Conservation (phyloP, 2,888 invertebrate genomes). For the Nomada ruficornis region DNA sequence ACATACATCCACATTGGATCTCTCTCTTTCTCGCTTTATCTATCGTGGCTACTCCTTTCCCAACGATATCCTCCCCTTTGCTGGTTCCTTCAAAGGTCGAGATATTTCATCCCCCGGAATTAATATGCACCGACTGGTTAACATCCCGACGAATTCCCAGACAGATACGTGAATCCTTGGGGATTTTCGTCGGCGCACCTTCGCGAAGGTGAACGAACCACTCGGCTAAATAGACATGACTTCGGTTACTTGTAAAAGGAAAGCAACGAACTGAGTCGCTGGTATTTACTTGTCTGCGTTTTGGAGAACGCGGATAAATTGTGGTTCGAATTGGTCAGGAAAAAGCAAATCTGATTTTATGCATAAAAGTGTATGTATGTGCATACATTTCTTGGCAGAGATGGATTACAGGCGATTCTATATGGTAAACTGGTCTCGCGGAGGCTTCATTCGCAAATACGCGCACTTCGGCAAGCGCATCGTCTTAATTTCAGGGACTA, state of each 20-base stretch:
- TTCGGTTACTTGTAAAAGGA: constrained; percentile 41
- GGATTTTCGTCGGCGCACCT: constrained; percentile 65
- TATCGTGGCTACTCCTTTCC: constrained; percentile 5
- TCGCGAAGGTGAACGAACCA: constrained; percentile 59
- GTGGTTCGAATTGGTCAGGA: no score
- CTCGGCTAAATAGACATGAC: constrained; percentile 54
- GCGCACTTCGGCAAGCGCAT: neutral
- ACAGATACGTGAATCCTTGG: constrained; percentile 69
- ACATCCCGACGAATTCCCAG: constrained; percentile 72
- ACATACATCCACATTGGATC: constrained; percentile 24
- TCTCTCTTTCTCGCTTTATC: constrained; percentile 7
- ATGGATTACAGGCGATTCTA: neutral
- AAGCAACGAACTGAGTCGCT: constrained; percentile 24
- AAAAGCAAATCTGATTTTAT: constrained; percentile 6
- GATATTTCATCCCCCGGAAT: constrained; percentile 74
- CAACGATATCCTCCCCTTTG: constrained; percentile 25
- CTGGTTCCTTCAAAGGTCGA: constrained; percentile 72
- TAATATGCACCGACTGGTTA: constrained; percentile 76
- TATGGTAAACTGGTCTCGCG: neutral
- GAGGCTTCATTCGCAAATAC: neutral
- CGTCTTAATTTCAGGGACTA: constrained; percentile 15
- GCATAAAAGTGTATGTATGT: no score
- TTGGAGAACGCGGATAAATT: neutral
- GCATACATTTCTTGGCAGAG: neutral
- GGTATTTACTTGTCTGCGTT: neutral